phyloP scores from a whole-genome alignment of 1,140 invertebrate genomes.

The Lutraria rhynchaena region DNA sequence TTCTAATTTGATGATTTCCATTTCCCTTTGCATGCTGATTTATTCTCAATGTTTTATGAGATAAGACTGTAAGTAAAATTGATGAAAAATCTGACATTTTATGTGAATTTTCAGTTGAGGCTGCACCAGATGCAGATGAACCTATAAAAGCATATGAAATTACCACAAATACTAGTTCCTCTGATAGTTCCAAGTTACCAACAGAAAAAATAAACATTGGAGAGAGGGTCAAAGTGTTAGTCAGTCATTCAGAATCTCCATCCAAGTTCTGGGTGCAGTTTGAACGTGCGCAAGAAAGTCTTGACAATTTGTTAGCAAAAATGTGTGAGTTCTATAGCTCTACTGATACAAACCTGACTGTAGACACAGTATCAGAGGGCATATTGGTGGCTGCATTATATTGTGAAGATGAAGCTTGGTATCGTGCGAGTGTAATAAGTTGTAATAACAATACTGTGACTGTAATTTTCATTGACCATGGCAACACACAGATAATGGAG shows the following conservation, averaged over 20 bases:
- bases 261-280: slow-evolving; percentile 73
- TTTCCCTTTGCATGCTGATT: too few species aligned
- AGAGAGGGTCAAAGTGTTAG: slow-evolving; percentile 60
- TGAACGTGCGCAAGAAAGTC: slow-evolving; percentile 40
- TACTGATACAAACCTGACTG: slow-evolving; percentile 27
- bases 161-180: too few species aligned
- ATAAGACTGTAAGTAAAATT: too few species aligned
- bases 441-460: slow-evolving; percentile 84
- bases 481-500: slow-evolving; percentile 79
- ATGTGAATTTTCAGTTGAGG: too few species aligned
- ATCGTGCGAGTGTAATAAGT: slow-evolving; percentile 89
- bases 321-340: slow-evolving; percentile 70
- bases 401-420: slow-evolving; percentile 89
- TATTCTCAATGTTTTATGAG: too few species aligned
- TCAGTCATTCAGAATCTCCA: slow-evolving; percentile 69
- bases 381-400: slow-evolving; percentile 86
- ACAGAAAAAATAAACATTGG: slow-evolving; percentile 33
- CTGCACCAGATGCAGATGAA: too few species aligned
- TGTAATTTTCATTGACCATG: slow-evolving; percentile 85
- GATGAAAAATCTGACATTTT: too few species aligned
- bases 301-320: slow-evolving; percentile 64
- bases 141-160: too few species aligned
- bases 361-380: slow-evolving; percentile 31
- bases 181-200: too few species aligned
- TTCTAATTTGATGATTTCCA: too few species aligned